Conservation (phyloP, 2,888 invertebrate genomes). For the Zygaena filipendulae region DNA sequence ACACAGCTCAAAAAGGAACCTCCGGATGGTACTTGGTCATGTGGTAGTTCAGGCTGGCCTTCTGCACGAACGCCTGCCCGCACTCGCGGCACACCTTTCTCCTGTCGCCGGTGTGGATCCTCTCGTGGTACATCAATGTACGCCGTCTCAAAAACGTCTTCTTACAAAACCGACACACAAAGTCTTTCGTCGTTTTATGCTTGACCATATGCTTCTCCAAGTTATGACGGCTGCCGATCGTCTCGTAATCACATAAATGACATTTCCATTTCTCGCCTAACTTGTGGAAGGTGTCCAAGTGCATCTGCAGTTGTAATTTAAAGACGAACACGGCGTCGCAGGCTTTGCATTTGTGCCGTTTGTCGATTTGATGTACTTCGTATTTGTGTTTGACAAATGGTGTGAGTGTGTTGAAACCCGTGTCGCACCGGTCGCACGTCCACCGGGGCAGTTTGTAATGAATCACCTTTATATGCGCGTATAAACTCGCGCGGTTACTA, state of each 20-base stretch:
- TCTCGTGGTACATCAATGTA: constrained; percentile 36
- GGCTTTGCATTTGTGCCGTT: constrained; percentile 42
- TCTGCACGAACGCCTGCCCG: constrained; percentile 31
- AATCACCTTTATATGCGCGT: too few relatives aligned
- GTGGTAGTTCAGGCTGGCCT: constrained; percentile 27
- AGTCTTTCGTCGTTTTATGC: constrained; percentile 46
- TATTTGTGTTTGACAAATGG: constrained; percentile 37
- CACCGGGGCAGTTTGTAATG: too few relatives aligned
- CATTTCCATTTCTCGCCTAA: constrained; percentile 41
- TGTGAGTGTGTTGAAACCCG: constrained; percentile 33
- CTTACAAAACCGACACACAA: constrained; percentile 49
- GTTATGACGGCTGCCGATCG: constrained; percentile 30
- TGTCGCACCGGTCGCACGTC: too few relatives aligned
- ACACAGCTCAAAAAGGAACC: constrained; percentile 1
- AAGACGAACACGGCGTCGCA: constrained; percentile 43
- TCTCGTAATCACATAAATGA: constrained; percentile 40
- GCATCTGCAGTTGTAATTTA: constrained; percentile 31
- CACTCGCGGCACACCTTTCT: constrained; percentile 33
- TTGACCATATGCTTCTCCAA: constrained; percentile 49
- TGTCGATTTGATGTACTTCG: constrained; percentile 37
- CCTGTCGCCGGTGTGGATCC: constrained; percentile 48
- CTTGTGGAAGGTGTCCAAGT: constrained; percentile 47
- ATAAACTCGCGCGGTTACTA: too few relatives aligned
- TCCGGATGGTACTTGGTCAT: constrained; percentile 25
- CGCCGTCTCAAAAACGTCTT: constrained; percentile 49